Base-by-base conservation (phyloP, 2,797 vertebrate genomes). In the Vespertilio murinus region DNA sequence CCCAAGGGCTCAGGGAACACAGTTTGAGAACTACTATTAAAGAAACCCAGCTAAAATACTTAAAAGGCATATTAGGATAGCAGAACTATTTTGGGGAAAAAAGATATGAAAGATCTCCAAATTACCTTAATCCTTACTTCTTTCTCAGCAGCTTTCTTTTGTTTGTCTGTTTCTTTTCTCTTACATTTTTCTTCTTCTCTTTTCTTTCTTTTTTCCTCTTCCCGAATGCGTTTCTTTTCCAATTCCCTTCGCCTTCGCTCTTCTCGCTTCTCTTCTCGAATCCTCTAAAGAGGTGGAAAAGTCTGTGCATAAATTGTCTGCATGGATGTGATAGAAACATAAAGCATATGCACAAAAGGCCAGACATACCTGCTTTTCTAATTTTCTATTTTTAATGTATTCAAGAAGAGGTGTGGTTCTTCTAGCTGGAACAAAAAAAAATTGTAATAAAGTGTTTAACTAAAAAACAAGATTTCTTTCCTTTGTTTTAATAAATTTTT, bases 311-410 rank as follows among this genome's bases (percentile, higher is more conserved):
- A 88, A 81, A 87, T 54, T 81, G 85, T 93, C 65, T 96, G 94
- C 84, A 0, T 0, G 38, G 83, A 97, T 92, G n/a, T 47, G 18
- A 61, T 7, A 88, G 92, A 92, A 95, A 96, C 91, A 94, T 95
- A 95, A 97, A 96, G 71, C 78, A 83, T 83, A 61, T 92, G 96
- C 93, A 96, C 95, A 95, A 97, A 98, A 97, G 82, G 92, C 91
- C 95, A 96, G 94, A 97, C 98, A 96, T 98, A 99, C 99, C 99
- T 99, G 99, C 98, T 99, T 99, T 98, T 99, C 99, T 96, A 99
- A 98, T 98, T 99, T 99, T 98, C 99, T 99, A 95, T 99, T 99
- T 98, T 99, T 99, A 97, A 99, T 99, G 98, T 99, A 99, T 97
- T 99, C 99, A 98, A 99, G 98, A 96, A 99, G 99, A 6, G 99